phyloP scores from a whole-genome alignment of 2,113 vertebrate genomes.

The Prolemur simus region DNA sequence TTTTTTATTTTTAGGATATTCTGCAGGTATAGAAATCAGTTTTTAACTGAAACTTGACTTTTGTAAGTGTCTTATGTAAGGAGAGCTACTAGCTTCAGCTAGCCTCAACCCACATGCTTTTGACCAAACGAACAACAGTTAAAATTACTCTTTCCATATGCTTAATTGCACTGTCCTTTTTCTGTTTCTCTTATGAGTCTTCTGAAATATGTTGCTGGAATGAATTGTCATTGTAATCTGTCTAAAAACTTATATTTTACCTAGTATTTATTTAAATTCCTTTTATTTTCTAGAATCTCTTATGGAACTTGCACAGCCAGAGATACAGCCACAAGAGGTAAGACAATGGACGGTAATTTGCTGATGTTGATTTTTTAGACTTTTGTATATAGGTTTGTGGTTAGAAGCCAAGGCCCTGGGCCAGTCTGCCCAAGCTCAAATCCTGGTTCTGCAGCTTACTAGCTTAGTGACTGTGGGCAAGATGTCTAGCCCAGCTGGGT shows the following conservation, averaged over 20 bases:
- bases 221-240: not conserved
- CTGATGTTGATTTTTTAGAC: not conserved
- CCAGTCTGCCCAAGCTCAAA: not conserved
- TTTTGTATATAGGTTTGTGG: not conserved
- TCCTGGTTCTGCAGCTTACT: not conserved
- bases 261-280: not conserved
- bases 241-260: not conserved
- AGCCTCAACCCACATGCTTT: not conserved
- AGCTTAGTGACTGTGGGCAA: not conserved
- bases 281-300: conserved; percentile 81
- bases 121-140: not conserved
- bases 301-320: conserved; percentile 83
- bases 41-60: conserved; percentile 28
- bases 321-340: conserved; percentile 91
- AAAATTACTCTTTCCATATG: not conserved
- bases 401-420: not conserved
- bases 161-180: not conserved
- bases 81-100: not conserved
- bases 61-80: not conserved
- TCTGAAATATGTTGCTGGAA: conserved; percentile 16
- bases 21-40: not conserved
- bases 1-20: too few relatives aligned
- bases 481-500: not conserved
- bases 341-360: conserved; percentile 46
- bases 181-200: not conserved